phyloP scores from a whole-genome alignment of 2,797 vertebrate genomes.

The Allobates femoralis region DNA sequence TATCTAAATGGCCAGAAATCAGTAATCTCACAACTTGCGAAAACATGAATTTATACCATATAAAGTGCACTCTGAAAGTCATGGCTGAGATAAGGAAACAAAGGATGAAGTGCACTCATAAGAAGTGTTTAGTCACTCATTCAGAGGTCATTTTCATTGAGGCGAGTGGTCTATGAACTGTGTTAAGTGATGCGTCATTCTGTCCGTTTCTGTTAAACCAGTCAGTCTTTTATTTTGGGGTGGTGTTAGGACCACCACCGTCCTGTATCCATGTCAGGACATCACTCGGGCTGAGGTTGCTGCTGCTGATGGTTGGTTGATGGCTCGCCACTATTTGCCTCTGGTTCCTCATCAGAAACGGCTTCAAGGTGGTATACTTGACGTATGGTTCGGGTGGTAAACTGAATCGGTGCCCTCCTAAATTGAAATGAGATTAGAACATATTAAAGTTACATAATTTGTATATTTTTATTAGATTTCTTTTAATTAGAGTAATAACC shows the following conservation, averaged over 20 bases:
- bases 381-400: constrained; percentile 82
- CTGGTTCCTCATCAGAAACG: constrained; percentile 85
- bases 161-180: constrained; percentile 16
- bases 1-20: background rate
- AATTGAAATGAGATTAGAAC: background rate
- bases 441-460: background rate
- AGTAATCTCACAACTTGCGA: constrained; percentile 28
- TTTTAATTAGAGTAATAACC: background rate
- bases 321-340: constrained; percentile 58
- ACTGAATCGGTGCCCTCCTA: constrained; percentile 73
- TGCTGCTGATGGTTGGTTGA: constrained; percentile 58
- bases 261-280: background rate
- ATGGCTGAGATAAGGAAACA: constrained; percentile 53
- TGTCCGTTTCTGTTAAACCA: background rate
- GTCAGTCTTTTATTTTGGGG: constrained; percentile 23
- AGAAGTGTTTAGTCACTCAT: constrained; percentile 39
- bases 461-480: background rate
- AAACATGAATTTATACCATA: constrained; percentile 18
- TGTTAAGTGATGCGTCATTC: constrained; percentile 25
- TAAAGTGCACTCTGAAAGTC: constrained; percentile 52
- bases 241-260: background rate
- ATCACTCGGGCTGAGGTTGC: constrained; percentile 54
- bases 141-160: constrained; percentile 27
- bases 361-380: constrained; percentile 88
- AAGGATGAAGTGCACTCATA: constrained; percentile 35